Base-by-base conservation (phyloP, 2,113 vertebrate genomes). In the Hymenochirus boettgeri region DNA sequence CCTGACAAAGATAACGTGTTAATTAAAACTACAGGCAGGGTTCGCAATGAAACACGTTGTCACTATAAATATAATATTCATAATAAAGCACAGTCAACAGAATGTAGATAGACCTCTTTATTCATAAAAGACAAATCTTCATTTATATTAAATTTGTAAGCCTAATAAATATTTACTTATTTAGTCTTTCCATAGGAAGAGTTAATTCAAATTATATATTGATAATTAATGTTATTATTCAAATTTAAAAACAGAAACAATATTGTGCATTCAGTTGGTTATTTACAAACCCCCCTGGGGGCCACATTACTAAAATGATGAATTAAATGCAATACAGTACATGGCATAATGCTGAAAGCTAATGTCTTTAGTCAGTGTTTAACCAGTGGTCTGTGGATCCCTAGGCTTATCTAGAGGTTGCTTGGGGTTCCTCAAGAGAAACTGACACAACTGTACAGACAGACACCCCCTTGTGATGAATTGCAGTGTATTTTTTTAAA, bases 131-230 rank as follows among this genome's bases (percentile, higher is more conserved):
- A 54, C 18, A 63, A 39, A 60, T n/a, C 22, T 17, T 31, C 15
- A 15, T 15, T 46, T 27, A 48, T 10, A 19, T 57, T 48, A 48
- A 46, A 46, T 55, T 26, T 46, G 29, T 8, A 46, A 12, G 47
- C 29, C 31, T 37, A 57, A 57, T 27, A 42, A 67, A 53, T 53
- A 45, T 53, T 27, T 27, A 15, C 27, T 39, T 51, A 27, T 5
- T 35, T 1, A 19, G 22, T 51, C 57, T 69, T n/a, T 69, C 65
- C 65, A 60, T 24, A 45, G 57, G 57, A 69, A 69, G 65, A 31
- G 18, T 9, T 37, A 47, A 24, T 57, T 24, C 2, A 23, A 2
- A 4, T 9, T 22, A 7, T 48, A n/a, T 42, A 5, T 17, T 42
- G 15, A 3, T n/a, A 42, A 18, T 3, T 15, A 15, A 3, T 42